A percentile compares a stretch with the other conserved stretches of the same genome.
Evolutionary conservation across 1,140 invertebrate species (phyloP).

Genomic region (Delia radicum): DNA sequence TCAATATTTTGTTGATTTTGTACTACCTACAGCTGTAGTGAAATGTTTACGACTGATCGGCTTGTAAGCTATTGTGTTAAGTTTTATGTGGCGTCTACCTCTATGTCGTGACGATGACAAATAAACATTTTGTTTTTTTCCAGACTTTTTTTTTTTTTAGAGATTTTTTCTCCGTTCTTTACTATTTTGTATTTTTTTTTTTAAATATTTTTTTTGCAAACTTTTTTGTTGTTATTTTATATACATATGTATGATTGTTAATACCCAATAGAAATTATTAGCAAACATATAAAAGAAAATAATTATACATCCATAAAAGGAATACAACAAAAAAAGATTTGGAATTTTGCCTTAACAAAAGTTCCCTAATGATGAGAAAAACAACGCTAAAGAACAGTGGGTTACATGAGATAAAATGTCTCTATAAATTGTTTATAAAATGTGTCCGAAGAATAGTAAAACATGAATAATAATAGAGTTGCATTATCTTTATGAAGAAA

Average conservation of each 20-base stretch:
- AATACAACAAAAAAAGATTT: background rate
- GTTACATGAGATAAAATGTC: background rate
- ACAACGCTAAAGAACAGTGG: background rate
- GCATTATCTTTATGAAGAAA: too few relatives aligned
- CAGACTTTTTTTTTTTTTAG: background rate
- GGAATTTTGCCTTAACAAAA: background rate
- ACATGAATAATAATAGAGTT: too few relatives aligned
- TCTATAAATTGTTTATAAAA: too few relatives aligned
- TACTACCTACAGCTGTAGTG: slow-evolving; percentile 25
- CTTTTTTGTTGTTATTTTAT: background rate
- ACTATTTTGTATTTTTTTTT: background rate
- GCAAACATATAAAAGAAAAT: background rate
- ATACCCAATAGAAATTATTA: background rate
- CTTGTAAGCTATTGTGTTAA: slow-evolving; percentile 29
- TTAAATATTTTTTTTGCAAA: background rate
- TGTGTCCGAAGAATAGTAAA: too few relatives aligned
- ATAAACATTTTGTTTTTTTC: background rate
- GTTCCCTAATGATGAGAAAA: background rate
- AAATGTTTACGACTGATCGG: slow-evolving; percentile 32
- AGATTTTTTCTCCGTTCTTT: background rate
- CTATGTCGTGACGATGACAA: slow-evolving; percentile 26
- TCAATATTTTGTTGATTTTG: background rate
- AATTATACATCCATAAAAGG: background rate
- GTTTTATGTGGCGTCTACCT: slow-evolving; percentile 31
- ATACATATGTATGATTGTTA: background rate